phyloP scores from a whole-genome alignment of 2,888 invertebrate species.

The Ormia ochracea region DNA sequence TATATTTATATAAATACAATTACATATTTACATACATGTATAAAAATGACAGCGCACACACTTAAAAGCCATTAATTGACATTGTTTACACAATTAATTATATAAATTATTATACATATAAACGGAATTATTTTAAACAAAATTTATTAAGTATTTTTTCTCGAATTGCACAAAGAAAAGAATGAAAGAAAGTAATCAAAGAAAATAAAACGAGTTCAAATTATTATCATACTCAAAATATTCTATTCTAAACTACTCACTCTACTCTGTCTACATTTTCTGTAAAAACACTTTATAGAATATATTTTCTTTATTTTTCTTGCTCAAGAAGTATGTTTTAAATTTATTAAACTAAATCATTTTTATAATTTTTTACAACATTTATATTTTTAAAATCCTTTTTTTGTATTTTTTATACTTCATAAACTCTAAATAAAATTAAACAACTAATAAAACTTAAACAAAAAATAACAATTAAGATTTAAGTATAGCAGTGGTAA shows the following conservation, averaged over 20 bases:
- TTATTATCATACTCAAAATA: constrained; percentile 38
- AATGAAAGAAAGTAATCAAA: constrained; percentile 4
- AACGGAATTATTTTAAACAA: not conserved
- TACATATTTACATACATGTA: too few species aligned
- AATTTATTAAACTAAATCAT: constrained; percentile 20
- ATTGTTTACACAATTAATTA: constrained; percentile 15
- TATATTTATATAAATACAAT: not conserved
- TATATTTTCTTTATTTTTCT: constrained; percentile 5
- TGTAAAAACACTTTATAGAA: constrained; percentile 41
- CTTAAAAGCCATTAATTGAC: constrained; percentile 16
- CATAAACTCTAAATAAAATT: constrained; percentile 34
- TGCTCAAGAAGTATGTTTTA: constrained; percentile 34
- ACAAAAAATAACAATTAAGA: constrained; percentile 10
- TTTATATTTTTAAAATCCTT: constrained; percentile 51
- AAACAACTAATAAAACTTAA: constrained; percentile 12
- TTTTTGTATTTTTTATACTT: constrained; percentile 58
- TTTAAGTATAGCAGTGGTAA: constrained; percentile 43
- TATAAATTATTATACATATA: not conserved
- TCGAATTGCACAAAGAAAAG: constrained; percentile 55
- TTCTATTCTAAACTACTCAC: not conserved
- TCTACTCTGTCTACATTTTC: constrained; percentile 32
- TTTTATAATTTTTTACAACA: constrained; percentile 49
- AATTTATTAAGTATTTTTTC: constrained; percentile 18
- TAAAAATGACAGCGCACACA: constrained; percentile 59
- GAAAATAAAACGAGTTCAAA: constrained; percentile 58